Conservation (phyloP, 2,797 vertebrate species). For the Rhinichthys osculus region DNA sequence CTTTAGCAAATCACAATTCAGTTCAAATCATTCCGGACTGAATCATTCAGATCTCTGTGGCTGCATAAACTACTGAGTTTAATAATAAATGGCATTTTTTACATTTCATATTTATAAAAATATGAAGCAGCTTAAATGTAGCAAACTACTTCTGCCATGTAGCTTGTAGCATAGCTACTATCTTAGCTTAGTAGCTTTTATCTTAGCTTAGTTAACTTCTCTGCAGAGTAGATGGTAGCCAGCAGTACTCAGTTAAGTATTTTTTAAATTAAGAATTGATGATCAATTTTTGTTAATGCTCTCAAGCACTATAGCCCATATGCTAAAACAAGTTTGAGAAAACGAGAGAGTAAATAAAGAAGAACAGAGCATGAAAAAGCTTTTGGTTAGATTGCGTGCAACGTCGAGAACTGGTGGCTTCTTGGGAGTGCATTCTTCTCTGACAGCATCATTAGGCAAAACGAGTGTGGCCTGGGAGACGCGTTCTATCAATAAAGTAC, state of each 20-base stretch:
- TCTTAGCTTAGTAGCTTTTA: no score
- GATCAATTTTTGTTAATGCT: constrained; percentile 41
- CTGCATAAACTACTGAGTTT: neutral
- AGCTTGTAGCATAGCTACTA: neutral
- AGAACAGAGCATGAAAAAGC: constrained; percentile 46
- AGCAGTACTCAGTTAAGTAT: constrained; percentile 26
- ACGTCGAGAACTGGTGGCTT: constrained; percentile 57
- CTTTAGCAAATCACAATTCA: neutral
- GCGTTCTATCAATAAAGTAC: constrained; percentile 65
- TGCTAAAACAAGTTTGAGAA: constrained; percentile 30
- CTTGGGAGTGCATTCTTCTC: constrained; percentile 63
- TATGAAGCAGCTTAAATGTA: neutral
- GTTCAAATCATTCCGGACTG: neutral
- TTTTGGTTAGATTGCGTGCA: constrained; percentile 60
- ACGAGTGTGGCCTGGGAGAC: constrained; percentile 58
- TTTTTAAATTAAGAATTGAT: neutral
- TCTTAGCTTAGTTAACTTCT: neutral
- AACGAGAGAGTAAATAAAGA: constrained; percentile 49
- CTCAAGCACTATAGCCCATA: neutral
- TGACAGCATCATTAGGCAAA: constrained; percentile 65
- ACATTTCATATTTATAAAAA: neutral
- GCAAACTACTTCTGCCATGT: no score
- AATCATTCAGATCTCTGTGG: neutral
- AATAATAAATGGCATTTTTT: neutral
- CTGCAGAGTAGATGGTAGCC: neutral